Evolutionary conservation across 2,888 invertebrate genomes (phyloP), one percentile per base, ranked within the genome.

Genomic region (Ochropleura plecta): DNA sequence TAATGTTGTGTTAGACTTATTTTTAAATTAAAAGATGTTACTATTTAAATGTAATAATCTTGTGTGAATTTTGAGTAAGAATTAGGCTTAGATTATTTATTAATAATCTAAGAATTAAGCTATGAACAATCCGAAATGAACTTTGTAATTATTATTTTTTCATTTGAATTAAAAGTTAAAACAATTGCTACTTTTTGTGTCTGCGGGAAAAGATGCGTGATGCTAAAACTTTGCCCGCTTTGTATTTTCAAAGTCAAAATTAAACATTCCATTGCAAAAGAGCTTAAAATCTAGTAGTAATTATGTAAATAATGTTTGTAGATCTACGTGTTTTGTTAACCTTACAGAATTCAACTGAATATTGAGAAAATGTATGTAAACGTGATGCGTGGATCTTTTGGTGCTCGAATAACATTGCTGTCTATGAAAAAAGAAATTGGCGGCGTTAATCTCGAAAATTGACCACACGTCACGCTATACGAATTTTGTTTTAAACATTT

Each of bases 261-360:
- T 83, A 55, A 81, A 92, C 95, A 95, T 95, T 95, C 95, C 95
- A 94, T 90, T 92, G 83, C 86, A 89, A 89, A 91, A 91, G 95
- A 95, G 95, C 95, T 95, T 95, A 94, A 89, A 89, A 79, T 70
- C 79, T 91, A 91, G 90, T 92, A 91, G 82, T 84, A 90, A 87
- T 86, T 87, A 59, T 93, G 90, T 92, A 92, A 84, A 91, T 92
- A 91, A 69, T 85, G 82, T 87, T 88, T 83, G 75, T 73, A 70
- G 86, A 85, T 87, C 78, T 85, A 73, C 20, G 74, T 80, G 78
- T 87, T 86, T 81, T 77, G 76, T 88, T 87, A 55, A 77, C 40
- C 70, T 71, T 80, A 83, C 53, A 74, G 51, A 69, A 70, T 76
- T 76, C 64, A 78, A 68, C 70, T 64, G 74, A 48, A 42, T 30